Percentiles rank a stretch among this genome's conserved stretches.
phyloP scores from a whole-genome alignment of 2,113 vertebrate species.

The Forbesichthys agassizii region DNA sequence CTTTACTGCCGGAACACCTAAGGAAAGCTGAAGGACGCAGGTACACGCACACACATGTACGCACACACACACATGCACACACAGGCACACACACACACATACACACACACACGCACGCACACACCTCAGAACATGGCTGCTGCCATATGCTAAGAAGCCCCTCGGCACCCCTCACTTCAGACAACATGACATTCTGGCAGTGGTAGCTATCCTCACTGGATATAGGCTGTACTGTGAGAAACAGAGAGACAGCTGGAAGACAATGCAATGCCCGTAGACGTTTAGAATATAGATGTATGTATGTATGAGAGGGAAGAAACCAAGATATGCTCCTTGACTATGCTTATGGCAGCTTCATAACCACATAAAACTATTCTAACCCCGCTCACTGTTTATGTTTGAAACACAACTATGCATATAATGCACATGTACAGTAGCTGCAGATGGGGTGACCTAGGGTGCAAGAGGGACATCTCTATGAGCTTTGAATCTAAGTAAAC shows the following conservation, averaged over 20 bases:
- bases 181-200: conserved; percentile 54
- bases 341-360: too few relatives aligned
- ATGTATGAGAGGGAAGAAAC: too few relatives aligned
- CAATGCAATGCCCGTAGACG: neutral
- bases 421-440: too few relatives aligned
- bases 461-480: too few relatives aligned
- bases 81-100: conserved; percentile 17
- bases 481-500: too few relatives aligned
- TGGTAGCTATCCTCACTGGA: conserved; percentile 33
- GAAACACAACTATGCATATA: too few relatives aligned
- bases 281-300: too few relatives aligned
- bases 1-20: conserved; percentile 46
- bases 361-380: too few relatives aligned
- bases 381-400: too few relatives aligned
- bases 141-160: conserved; percentile 63
- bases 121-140: conserved; percentile 25
- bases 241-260: neutral
- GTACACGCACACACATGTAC: conserved; percentile 29
- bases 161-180: conserved; percentile 55
- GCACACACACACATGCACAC: conserved; percentile 25
- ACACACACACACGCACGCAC: conserved; percentile 45
- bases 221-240: neutral
- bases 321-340: too few relatives aligned
- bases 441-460: too few relatives aligned
- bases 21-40: conserved; percentile 23